These are phyloP conservation scores for Trichogramma pretiosum DNA, from an alignment of 1,140 invertebrate genomes.

Conservation along the genomic window DNA sequence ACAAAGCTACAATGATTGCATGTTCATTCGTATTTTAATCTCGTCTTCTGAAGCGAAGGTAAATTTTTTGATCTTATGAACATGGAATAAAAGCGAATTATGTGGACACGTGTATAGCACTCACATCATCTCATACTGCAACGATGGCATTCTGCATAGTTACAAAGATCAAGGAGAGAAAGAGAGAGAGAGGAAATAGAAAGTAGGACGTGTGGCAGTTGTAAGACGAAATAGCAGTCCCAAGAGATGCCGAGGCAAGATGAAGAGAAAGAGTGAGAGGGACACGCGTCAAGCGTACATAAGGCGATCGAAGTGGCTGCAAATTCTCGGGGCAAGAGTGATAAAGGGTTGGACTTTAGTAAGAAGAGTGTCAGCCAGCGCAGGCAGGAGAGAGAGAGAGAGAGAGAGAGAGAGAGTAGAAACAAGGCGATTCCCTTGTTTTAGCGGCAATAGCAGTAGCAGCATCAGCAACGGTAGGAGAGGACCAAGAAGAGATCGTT, in stretches of 20 bases:
- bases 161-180: slow-evolving; percentile 10
- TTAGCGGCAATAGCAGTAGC: slow-evolving; percentile 13
- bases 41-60: too few relatives aligned
- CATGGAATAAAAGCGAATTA: too few relatives aligned
- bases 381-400: slow-evolving; percentile 19
- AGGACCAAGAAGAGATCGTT: slow-evolving; percentile 14
- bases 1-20: too few relatives aligned
- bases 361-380: slow-evolving; percentile 2
- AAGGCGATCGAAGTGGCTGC: slow-evolving; percentile 13
- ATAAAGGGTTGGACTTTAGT: too few relatives aligned
- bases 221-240: slow-evolving; percentile 15
- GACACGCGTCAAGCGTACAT: slow-evolving; percentile 11
- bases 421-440: slow-evolving; percentile 21
- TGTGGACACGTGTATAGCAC: too few relatives aligned
- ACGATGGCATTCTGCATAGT: slow-evolving; percentile 16
- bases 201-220: background rate
- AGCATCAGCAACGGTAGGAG: background rate
- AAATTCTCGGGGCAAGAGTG: too few relatives aligned
- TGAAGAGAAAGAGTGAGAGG: slow-evolving; percentile 18
- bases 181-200: slow-evolving; percentile 10
- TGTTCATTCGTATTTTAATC: too few relatives aligned
- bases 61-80: too few relatives aligned
- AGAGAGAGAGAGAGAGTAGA: slow-evolving; percentile 20
- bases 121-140: too few relatives aligned
- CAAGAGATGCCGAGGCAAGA: slow-evolving; percentile 9